phyloP scores from a whole-genome alignment of 1,140 invertebrate species.

The Akabosia matsudoensis region DNA sequence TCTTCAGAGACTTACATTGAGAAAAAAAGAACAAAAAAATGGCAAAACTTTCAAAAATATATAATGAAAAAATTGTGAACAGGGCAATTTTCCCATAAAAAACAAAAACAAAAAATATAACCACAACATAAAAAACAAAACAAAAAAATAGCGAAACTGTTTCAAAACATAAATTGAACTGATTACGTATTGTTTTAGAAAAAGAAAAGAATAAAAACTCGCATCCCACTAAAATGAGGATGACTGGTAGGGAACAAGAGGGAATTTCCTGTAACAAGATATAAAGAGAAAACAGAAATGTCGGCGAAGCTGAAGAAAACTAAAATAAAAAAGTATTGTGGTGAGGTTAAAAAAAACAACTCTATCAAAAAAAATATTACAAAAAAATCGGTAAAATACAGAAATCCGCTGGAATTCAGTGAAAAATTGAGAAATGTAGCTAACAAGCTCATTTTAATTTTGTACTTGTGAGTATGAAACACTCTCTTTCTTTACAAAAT shows the following conservation, averaged over 20 bases:
- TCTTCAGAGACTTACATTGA: not conserved
- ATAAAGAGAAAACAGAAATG: not conserved
- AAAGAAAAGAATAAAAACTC: not conserved
- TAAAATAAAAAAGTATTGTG: not conserved
- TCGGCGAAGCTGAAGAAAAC: not conserved
- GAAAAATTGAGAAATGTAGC: not conserved
- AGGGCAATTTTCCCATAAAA: slow-evolving; percentile 12
- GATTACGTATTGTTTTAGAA: not conserved
- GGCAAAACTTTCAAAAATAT: slow-evolving; percentile 17
- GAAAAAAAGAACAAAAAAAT: slow-evolving; percentile 11
- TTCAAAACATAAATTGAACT: not conserved
- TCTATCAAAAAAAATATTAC: not conserved
- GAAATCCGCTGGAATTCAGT: not conserved
- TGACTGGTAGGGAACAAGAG: not conserved
- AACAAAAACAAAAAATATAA: slow-evolving; percentile 13
- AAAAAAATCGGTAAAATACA: slow-evolving; percentile 16
- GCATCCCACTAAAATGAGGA: not conserved
- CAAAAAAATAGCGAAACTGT: not conserved
- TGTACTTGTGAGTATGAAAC: slow-evolving; percentile 11
- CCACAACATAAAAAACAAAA: not conserved
- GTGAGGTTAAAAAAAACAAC: not conserved
- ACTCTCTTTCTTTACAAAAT: too few species aligned
- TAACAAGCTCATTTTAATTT: slow-evolving; percentile 14
- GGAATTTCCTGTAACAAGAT: not conserved
- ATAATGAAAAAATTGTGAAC: not conserved